Percentiles rank a stretch among this genome's conserved stretches.
These are phyloP conservation scores for Tokudaia muenninki DNA, from an alignment of 2,797 vertebrate genomes.

Conservation along the genomic window DNA sequence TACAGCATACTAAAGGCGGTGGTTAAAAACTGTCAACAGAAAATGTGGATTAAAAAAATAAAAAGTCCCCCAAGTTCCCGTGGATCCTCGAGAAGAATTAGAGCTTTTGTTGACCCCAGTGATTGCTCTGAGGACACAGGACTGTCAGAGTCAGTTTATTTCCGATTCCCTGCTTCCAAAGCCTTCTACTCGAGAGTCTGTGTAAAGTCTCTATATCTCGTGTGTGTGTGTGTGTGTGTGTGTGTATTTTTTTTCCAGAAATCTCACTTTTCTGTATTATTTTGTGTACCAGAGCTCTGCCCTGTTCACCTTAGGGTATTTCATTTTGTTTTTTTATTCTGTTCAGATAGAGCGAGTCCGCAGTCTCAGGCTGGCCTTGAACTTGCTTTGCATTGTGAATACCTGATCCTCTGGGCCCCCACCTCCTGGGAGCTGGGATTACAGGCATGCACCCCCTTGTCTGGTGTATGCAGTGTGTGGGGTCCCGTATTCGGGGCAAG, in stretches of 20 bases:
- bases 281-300: background rate
- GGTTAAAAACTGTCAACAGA: background rate
- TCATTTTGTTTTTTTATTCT: background rate
- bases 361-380: background rate
- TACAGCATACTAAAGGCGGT: background rate
- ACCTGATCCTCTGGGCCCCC: background rate
- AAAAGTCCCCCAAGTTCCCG: background rate
- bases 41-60: background rate
- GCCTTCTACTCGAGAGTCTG: background rate
- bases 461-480: background rate
- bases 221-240: too few species aligned
- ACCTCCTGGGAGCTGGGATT: background rate
- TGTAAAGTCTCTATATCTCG: background rate
- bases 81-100: background rate
- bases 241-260: too few species aligned
- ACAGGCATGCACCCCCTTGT: background rate
- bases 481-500: background rate
- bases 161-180: background rate
- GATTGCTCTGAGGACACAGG: background rate
- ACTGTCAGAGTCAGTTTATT: background rate
- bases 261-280: background rate
- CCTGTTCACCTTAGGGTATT: background rate
- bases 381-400: background rate
- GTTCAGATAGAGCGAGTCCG: background rate
- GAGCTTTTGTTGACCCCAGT: background rate